A percentile compares a stretch with the other conserved stretches of the same genome.
Evolutionary conservation across 1,140 invertebrate species (phyloP).

Genomic region (Whitmania pigra): DNA sequence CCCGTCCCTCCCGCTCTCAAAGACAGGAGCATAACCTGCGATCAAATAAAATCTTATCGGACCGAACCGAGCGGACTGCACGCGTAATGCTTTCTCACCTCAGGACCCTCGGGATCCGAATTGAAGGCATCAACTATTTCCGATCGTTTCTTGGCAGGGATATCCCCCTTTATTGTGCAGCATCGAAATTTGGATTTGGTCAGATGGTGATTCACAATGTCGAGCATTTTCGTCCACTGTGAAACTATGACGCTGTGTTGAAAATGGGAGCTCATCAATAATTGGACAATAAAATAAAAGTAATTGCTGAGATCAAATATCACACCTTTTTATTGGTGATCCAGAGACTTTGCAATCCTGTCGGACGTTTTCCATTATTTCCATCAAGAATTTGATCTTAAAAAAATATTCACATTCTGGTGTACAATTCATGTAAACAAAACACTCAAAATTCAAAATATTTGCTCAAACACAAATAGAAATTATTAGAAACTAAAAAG

Average conservation of each 20-base stretch:
- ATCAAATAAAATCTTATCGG: neutral
- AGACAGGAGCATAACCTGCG: conserved; percentile 60
- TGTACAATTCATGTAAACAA: no score
- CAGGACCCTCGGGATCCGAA: conserved; percentile 43
- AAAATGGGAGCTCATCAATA: no score
- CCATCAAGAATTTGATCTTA: conserved; percentile 5
- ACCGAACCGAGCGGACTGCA: neutral
- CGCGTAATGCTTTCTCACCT: conserved; percentile 33
- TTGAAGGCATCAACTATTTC: conserved; percentile 58
- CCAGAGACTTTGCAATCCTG: no score
- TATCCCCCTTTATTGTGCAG: conserved; percentile 54
- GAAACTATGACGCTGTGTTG: conserved; percentile 60
- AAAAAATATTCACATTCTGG: no score
- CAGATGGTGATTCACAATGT: conserved; percentile 55
- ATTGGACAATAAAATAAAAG: no score
- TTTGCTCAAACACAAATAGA: no score
- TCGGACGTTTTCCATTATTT: neutral
- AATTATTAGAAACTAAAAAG: no score
- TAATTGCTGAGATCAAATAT: neutral
- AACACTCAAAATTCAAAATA: no score
- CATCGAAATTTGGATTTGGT: conserved; percentile 44
- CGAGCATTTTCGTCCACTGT: conserved; percentile 67
- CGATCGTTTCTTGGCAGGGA: conserved; percentile 34
- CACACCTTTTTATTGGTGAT: neutral
- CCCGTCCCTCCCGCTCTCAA: conserved; percentile 79